Base-by-base conservation (phyloP, 92 coral and sea anemone genomes). In the Hydrozoanthus gracilis region DNA sequence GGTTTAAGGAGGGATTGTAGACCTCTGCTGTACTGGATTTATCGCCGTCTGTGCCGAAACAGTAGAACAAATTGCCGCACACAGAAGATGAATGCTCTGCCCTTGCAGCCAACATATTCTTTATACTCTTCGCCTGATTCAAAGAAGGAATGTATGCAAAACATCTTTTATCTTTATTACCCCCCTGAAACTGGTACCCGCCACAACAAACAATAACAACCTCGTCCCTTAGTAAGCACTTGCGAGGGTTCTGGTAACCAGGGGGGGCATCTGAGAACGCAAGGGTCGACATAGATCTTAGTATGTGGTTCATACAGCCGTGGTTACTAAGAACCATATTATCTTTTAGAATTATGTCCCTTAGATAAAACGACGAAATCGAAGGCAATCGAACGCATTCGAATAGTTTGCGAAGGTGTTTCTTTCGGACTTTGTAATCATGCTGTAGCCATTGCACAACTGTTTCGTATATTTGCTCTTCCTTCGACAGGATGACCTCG, bases 391-490 rank as follows among this genome's bases (percentile, higher is more conserved):
- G 95, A 76, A 95, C 52, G 10, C 86, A 82, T 5, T 77, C 39
- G 56, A 96, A 92, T 18, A 94, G 77, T 61, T 77, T 73, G 45
- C 73, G 87, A 71, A 96, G 89, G 71, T 76, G 75, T n/a, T 69
- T 55, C 75, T 71, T 49, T 47, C 98, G 89, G 8, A 73, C 78
- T 44, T 78, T 69, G 35, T 39, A 66, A 44, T 88, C 92, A 76
- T 91, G 92, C 79, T 84, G 86, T 52, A 92, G 77, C 98, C 98
- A 96, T 12, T 82, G 61, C 45, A 94, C 3, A 16, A 94, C 84
- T 13, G 91, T 90, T 82, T 94, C 90, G 54, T 89, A 94, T 7
- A 95, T 88, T 13, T 93, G 92, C 80, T 92, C 86, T 68, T 95
- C 98, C 61, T 88, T 79, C 3, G 83, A 58, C 8, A 93, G 90